Conservation (phyloP, 2,113 vertebrate genomes). For the Percopsis transmontana region DNA sequence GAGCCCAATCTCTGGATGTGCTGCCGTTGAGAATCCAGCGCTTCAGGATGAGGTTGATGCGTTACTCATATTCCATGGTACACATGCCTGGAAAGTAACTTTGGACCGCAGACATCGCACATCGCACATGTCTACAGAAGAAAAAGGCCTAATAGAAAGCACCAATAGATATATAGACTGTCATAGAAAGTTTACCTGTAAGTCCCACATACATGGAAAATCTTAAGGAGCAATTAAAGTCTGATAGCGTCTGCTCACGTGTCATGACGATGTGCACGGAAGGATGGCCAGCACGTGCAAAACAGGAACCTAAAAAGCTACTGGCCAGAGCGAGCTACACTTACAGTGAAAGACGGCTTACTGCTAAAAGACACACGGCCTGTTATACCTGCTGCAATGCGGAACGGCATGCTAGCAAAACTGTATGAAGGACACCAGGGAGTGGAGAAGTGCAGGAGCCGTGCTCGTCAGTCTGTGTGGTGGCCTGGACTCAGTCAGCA, state of each 20-base stretch:
- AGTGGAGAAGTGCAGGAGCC: conserved; percentile 20
- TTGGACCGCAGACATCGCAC: conserved; percentile 15
- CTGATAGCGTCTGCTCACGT: background rate
- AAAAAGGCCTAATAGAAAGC: conserved; percentile 15
- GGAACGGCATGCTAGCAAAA: background rate
- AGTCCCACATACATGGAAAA: background rate
- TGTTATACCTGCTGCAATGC: background rate
- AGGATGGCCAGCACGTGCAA: conserved; percentile 15
- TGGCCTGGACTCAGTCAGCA: conserved; percentile 31
- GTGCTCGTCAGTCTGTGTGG: conserved; percentile 16
- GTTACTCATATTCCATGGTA: conserved; percentile 15
- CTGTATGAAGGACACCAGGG: conserved; percentile 28
- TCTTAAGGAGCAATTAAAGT: background rate
- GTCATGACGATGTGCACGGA: conserved; percentile 7
- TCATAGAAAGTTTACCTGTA: conserved; percentile 3
- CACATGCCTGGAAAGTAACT: conserved; percentile 14
- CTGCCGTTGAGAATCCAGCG: conserved; percentile 10
- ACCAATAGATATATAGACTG: conserved; percentile 23
- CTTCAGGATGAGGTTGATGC: conserved; percentile 14
- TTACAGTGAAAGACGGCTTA: background rate
- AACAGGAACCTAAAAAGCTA: conserved; percentile 2
- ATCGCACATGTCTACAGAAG: background rate
- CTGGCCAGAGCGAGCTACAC: background rate
- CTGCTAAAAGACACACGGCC: background rate
- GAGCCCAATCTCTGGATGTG: conserved; percentile 13